Conservation (phyloP, 2,797 vertebrate genomes). For the Pangasius sanitwongsei region DNA sequence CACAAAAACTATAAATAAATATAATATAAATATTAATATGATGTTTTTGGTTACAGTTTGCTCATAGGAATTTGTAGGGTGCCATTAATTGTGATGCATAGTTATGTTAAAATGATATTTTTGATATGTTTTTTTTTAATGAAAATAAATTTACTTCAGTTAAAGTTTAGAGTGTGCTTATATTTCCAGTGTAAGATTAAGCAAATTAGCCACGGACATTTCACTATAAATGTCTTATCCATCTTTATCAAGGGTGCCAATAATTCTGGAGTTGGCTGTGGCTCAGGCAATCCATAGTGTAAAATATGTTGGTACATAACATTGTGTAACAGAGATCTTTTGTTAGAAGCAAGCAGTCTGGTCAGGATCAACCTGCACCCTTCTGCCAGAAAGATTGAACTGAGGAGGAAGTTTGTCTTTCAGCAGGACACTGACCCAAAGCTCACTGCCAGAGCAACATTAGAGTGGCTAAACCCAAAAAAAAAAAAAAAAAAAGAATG, state of each 20-base stretch:
- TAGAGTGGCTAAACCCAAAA: neutral
- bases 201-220: neutral
- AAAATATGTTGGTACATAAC: neutral
- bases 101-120: neutral
- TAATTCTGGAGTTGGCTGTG: neutral
- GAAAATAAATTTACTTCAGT: neutral
- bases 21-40: neutral
- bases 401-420: constrained; percentile 28
- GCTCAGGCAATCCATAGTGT: neutral
- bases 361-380: constrained; percentile 12
- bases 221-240: neutral
- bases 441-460: neutral
- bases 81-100: neutral
- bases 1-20: neutral
- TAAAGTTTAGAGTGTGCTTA: no score
- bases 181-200: neutral
- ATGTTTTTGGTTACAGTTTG: neutral
- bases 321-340: constrained; percentile 4
- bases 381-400: constrained; percentile 21
- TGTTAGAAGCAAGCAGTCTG: constrained; percentile 16
- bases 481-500: neutral
- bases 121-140: neutral
- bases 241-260: neutral
- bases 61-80: neutral
- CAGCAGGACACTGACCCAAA: constrained; percentile 1